phyloP scores from a whole-genome alignment of 1,140 invertebrate genomes.

The Zelostemma sp. region DNA sequence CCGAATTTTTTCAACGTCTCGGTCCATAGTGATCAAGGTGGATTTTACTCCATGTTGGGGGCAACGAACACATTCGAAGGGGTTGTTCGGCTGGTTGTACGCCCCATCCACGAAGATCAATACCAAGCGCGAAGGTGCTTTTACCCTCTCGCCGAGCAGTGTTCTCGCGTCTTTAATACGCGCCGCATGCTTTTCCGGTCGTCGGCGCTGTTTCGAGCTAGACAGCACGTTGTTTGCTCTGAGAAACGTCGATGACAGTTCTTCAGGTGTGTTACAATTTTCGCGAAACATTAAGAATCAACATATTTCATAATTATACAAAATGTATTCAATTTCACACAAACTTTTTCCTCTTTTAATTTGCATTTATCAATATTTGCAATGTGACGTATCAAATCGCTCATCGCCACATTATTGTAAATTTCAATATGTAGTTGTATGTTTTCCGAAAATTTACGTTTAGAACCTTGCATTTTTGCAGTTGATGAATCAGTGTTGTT shows the following conservation, averaged over 20 bases:
- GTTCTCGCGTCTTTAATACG: constrained; percentile 42
- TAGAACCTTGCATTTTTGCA: too few relatives aligned
- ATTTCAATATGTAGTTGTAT: too few relatives aligned
- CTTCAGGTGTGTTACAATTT: constrained; percentile 18
- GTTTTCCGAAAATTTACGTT: too few relatives aligned
- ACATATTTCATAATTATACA: background rate
- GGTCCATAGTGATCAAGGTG: constrained; percentile 31
- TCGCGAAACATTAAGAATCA: background rate
- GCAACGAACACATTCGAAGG: constrained; percentile 44
- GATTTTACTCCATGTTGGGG: constrained; percentile 31
- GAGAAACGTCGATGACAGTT: constrained; percentile 5
- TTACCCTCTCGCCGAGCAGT: constrained; percentile 40
- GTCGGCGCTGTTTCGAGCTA: constrained; percentile 13
- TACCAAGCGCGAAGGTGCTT: constrained; percentile 39
- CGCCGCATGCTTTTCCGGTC: constrained; percentile 31
- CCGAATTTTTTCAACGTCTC: constrained; percentile 10
- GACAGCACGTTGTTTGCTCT: constrained; percentile 28
- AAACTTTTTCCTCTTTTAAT: background rate
- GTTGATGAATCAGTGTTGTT: background rate
- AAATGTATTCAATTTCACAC: background rate
- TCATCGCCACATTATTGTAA: too few relatives aligned
- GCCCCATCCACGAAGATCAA: constrained; percentile 37
- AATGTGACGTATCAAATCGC: too few relatives aligned
- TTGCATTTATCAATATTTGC: background rate
- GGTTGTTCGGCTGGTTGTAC: constrained; percentile 36